Evolutionary conservation across 2,888 invertebrate genomes (phyloP).

Genomic region (Autographa pulchrina): DNA sequence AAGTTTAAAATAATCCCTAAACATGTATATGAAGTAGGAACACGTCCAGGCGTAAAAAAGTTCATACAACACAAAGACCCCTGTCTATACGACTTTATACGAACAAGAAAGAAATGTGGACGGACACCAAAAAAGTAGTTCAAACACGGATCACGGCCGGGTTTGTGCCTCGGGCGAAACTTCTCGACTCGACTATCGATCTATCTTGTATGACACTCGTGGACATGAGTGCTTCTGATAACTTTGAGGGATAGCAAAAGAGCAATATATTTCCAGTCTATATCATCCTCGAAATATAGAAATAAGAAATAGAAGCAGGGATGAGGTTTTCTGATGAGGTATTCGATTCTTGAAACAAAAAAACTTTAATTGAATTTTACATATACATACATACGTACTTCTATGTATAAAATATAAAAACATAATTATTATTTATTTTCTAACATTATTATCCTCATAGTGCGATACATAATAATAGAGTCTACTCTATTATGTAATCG

Average conservation of each 20-base stretch:
- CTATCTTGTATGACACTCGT: conserved; percentile 41
- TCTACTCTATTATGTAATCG: too few species aligned
- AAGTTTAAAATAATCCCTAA: too few species aligned
- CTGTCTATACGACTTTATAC: conserved; percentile 44
- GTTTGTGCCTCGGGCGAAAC: conserved; percentile 49
- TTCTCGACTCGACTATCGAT: conserved; percentile 63
- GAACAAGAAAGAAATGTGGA: conserved; percentile 27
- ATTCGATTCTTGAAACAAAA: too few species aligned
- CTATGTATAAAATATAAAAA: too few species aligned
- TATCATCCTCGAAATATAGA: neutral
- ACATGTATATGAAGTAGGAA: too few species aligned
- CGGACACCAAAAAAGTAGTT: conserved; percentile 43
- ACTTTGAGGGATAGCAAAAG: conserved; percentile 20
- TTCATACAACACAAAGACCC: conserved; percentile 16
- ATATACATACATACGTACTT: too few species aligned
- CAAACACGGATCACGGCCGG: conserved; percentile 44
- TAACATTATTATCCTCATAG: too few species aligned
- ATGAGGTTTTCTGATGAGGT: too few species aligned
- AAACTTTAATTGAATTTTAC: too few species aligned
- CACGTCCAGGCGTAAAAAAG: conserved; percentile 17
- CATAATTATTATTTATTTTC: too few species aligned
- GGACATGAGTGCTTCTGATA: conserved; percentile 26
- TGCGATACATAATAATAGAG: too few species aligned
- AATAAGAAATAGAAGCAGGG: too few species aligned
- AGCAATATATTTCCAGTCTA: neutral